Conservation (phyloP, 2,888 invertebrate species). For the Ophioninae sp. region DNA sequence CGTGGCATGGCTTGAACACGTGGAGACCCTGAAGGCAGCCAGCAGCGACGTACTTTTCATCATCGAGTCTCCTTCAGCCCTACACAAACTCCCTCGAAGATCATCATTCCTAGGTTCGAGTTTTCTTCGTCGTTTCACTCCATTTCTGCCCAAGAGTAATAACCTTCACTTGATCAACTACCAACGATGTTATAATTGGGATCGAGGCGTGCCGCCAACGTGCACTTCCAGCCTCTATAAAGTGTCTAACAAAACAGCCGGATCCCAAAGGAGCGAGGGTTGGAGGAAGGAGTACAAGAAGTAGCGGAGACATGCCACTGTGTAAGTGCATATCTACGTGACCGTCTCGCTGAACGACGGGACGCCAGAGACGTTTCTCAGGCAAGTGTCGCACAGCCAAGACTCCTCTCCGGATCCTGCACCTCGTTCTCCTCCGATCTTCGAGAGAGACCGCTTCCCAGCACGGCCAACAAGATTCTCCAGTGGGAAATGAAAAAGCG, state of each 20-base stretch:
- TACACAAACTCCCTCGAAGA: background rate
- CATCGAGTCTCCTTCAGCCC: conserved; percentile 23
- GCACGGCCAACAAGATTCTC: conserved; percentile 29
- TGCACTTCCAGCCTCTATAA: conserved; percentile 14
- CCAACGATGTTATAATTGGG: conserved; percentile 70
- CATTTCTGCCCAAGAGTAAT: conserved; percentile 42
- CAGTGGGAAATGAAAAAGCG: conserved; percentile 57
- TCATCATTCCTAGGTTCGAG: conserved; percentile 45
- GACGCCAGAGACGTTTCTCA: conserved; percentile 47
- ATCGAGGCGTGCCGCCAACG: conserved; percentile 65
- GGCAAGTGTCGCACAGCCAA: conserved; percentile 49
- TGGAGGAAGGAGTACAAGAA: conserved; percentile 34
- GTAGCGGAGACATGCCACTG: conserved; percentile 2
- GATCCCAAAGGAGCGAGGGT: conserved; percentile 16
- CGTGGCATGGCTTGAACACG: conserved; percentile 50
- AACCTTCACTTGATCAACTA: conserved; percentile 64
- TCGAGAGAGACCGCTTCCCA: conserved; percentile 45
- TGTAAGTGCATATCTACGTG: conserved; percentile 27
- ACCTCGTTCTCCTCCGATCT: conserved; percentile 40
- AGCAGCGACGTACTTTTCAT: background rate
- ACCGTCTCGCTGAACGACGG: conserved; percentile 35
- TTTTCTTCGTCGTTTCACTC: conserved; percentile 30
- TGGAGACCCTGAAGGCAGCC: background rate
- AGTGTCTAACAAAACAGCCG: conserved; percentile 10
- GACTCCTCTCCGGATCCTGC: conserved; percentile 43